phyloP scores from a whole-genome alignment of 2,888 invertebrate species.

The Deilephila porcellus region DNA sequence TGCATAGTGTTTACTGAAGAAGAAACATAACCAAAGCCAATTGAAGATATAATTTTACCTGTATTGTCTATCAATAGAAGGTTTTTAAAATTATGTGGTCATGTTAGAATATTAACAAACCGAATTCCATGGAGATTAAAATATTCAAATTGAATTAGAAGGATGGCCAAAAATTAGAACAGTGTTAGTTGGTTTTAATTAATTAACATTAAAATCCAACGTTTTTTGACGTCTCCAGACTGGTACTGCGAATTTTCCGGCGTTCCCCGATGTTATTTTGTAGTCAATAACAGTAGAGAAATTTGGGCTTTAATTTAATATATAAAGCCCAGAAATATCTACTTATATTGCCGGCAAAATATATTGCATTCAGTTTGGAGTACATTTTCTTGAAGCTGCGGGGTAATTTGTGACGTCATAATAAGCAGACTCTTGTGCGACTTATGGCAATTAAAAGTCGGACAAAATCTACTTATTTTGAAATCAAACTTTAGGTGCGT shows the following conservation, averaged over 20 bases:
- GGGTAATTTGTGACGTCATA: slow-evolving; percentile 27
- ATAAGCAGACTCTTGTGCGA: slow-evolving; percentile 46
- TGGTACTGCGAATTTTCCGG: not conserved
- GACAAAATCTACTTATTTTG: slow-evolving; percentile 44
- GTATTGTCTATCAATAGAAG: no score
- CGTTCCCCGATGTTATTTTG: not conserved
- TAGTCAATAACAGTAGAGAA: slow-evolving; percentile 44
- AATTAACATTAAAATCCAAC: no score
- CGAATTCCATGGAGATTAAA: no score
- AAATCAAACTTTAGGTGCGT: slow-evolving; percentile 9
- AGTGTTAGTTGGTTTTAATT: no score
- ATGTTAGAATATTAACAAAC: no score
- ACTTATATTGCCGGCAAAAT: slow-evolving; percentile 51
- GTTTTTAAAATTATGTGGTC: no score
- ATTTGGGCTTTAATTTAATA: slow-evolving; percentile 42
- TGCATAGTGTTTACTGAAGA: not conserved
- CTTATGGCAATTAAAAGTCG: slow-evolving; percentile 46
- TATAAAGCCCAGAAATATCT: slow-evolving; percentile 55
- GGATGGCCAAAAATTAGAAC: no score
- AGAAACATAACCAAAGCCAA: not conserved
- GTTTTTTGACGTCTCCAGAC: not conserved
- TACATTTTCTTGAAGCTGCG: not conserved
- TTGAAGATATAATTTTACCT: no score
- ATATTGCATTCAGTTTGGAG: slow-evolving; percentile 1
- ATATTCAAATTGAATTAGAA: no score